Evolutionary conservation across 92 coral and sea anemone species (phyloP).

Genomic region (Phenganax stokvisi): DNA sequence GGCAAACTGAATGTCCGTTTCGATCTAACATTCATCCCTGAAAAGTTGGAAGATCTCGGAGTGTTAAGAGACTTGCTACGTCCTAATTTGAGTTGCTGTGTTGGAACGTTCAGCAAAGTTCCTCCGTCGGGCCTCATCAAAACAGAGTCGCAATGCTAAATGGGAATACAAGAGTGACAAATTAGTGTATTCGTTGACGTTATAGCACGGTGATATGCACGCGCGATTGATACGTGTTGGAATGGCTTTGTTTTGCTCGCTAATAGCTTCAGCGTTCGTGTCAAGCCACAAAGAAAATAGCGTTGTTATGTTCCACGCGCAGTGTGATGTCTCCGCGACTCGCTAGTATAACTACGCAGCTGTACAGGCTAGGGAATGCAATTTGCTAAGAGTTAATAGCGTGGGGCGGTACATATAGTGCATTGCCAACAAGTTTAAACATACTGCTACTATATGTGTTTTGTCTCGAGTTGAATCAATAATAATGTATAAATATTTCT

Average conservation of each 20-base stretch:
- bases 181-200: neutral
- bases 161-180: neutral
- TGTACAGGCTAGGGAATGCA: neutral
- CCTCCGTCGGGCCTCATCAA: constrained; percentile 32
- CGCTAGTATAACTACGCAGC: neutral
- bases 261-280: neutral
- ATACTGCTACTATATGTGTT: neutral
- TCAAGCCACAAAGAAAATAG: constrained; percentile 1
- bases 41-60: constrained; percentile 36
- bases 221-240: neutral
- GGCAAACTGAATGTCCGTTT: constrained; percentile 53
- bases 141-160: constrained; percentile 11
- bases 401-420: neutral
- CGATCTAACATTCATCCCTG: constrained; percentile 36
- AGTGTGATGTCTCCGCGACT: neutral
- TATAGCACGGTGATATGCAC: neutral
- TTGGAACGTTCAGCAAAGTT: constrained; percentile 14
- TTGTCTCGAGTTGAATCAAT: neutral
- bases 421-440: neutral
- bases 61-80: constrained; percentile 52
- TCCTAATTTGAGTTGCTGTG: constrained; percentile 24
- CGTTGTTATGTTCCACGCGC: neutral
- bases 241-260: neutral
- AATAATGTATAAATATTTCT: no score
- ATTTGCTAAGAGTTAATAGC: neutral